A percentile compares a stretch with the other conserved stretches of the same genome.
These are phyloP conservation scores for Lepidurus apus DNA, from an alignment of 1,140 invertebrate species.

Conservation along the genomic window DNA sequence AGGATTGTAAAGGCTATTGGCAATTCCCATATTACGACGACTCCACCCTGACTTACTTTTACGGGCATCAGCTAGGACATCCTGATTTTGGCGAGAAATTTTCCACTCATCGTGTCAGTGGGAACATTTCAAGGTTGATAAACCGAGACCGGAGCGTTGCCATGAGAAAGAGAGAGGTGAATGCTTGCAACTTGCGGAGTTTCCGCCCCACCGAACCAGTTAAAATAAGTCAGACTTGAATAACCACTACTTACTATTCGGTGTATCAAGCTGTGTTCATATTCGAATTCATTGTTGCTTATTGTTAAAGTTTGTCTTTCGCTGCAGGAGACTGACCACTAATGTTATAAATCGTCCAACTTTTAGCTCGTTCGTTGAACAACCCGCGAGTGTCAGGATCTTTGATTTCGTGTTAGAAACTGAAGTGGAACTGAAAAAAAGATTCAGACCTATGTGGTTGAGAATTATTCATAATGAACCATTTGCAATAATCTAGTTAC, in stretches of 20 bases:
- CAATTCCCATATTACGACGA: slow-evolving; percentile 1
- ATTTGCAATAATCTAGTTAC: no score
- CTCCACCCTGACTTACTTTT: neutral
- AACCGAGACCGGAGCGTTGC: neutral
- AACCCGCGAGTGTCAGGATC: no score
- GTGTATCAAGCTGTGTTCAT: no score
- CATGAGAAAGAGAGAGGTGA: slow-evolving; percentile 13
- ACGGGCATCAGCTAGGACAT: neutral
- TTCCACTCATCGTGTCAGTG: neutral
- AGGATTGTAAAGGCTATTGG: neutral
- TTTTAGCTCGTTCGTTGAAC: no score
- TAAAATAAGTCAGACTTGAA: neutral
- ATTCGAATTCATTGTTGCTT: no score
- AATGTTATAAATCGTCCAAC: no score
- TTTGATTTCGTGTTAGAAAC: no score
- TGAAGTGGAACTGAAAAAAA: no score
- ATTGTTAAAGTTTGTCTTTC: no score
- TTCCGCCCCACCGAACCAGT: neutral
- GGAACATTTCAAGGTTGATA: slow-evolving; percentile 15
- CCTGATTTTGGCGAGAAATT: neutral
- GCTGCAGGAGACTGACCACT: no score
- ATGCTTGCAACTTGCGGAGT: neutral
- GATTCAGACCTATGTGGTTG: no score
- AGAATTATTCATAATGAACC: no score
- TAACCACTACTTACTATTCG: neutral